A percentile compares a stretch with the other conserved stretches of the same genome.
Conservation (phyloP, 2,888 invertebrate genomes). For the Spicauda simplicius region DNA sequence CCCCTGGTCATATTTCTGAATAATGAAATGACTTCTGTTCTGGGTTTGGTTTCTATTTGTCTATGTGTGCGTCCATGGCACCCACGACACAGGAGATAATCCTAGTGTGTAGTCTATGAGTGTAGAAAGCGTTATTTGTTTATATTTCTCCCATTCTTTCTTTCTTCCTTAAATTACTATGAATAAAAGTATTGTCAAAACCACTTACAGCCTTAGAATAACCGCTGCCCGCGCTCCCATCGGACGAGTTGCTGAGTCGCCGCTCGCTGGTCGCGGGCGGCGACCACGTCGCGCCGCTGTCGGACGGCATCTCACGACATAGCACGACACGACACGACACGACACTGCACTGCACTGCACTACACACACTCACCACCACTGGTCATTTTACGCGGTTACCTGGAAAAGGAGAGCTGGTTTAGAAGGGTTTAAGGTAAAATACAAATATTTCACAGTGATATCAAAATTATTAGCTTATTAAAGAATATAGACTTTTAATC, state of each 20-base stretch:
- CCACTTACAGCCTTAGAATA: constrained; percentile 80
- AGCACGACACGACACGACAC: constrained; percentile 53
- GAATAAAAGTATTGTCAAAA: not conserved
- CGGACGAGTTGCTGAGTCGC: constrained; percentile 80
- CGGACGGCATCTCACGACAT: constrained; percentile 82
- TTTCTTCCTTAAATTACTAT: not conserved
- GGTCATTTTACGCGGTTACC: constrained; percentile 71
- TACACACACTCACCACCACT: constrained; percentile 36
- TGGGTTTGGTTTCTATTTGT: too few relatives aligned
- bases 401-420: constrained; percentile 51
- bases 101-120: too few relatives aligned
- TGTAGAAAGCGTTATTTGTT: too few relatives aligned
- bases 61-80: too few relatives aligned
- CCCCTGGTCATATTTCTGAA: too few relatives aligned
- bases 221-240: constrained; percentile 81
- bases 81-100: too few relatives aligned
- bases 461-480: too few relatives aligned
- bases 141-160: too few relatives aligned
- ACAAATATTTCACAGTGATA: too few relatives aligned
- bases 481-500: too few relatives aligned
- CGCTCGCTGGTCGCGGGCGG: constrained; percentile 79
- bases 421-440: too few relatives aligned
- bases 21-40: too few relatives aligned
- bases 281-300: constrained; percentile 79
- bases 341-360: constrained; percentile 63